Evolutionary conservation across 2,888 invertebrate species (phyloP).

Genomic region (Spatulosminthurus flaviceps): DNA sequence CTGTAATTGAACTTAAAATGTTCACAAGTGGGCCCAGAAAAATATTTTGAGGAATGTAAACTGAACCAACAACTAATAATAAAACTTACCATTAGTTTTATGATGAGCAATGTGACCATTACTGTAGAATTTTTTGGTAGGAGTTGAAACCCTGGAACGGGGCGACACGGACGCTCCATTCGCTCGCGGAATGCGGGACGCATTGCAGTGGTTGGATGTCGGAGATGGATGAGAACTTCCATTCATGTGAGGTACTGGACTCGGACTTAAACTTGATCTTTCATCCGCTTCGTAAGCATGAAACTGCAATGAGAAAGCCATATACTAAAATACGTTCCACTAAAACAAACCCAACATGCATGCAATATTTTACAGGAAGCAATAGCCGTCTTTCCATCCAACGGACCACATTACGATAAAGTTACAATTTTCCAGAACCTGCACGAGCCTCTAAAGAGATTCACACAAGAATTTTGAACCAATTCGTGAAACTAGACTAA

Average conservation of each 20-base stretch:
- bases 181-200: slow-evolving; percentile 61
- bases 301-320: slow-evolving; percentile 50
- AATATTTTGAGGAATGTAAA: not conserved
- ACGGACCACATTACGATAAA: no score
- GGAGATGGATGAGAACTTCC: slow-evolving; percentile 55
- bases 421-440: no score
- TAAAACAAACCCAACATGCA: not conserved
- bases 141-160: slow-evolving; percentile 61
- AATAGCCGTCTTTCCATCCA: no score
- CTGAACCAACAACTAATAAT: not conserved
- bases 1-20: no score
- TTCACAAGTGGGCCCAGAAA: not conserved
- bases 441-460: no score
- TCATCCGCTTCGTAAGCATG: slow-evolving; percentile 62
- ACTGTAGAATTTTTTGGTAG: slow-evolving; percentile 60
- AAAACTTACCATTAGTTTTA: slow-evolving; percentile 53
- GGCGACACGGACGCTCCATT: slow-evolving; percentile 61
- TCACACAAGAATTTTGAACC: no score
- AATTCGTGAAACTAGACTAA: slow-evolving; percentile 24
- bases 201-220: slow-evolving; percentile 52
- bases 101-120: slow-evolving; percentile 51
- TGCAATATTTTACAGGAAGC: no score
- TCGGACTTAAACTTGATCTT: slow-evolving; percentile 55
- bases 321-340: not conserved
- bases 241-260: slow-evolving; percentile 59